Conservation (phyloP, 2,888 invertebrate genomes). For the Dendrolimus houi region DNA sequence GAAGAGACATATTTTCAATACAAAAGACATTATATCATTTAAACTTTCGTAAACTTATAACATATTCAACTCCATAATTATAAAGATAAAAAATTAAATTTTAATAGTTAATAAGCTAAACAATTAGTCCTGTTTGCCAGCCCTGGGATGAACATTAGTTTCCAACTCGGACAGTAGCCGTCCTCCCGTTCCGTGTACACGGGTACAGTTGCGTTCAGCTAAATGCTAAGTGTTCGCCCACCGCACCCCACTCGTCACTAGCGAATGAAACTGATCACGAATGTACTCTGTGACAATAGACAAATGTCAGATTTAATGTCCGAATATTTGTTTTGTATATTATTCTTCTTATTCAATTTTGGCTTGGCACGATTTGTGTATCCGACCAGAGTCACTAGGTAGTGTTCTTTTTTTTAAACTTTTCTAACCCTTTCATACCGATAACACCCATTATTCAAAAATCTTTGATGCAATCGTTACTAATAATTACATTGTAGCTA, state of each 20-base stretch:
- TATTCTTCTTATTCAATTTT: too few species aligned
- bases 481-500: too few species aligned
- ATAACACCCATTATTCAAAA: too few species aligned
- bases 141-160: slow-evolving; percentile 51
- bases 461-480: too few species aligned
- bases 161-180: slow-evolving; percentile 51
- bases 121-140: slow-evolving; percentile 17
- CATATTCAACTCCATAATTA: neutral
- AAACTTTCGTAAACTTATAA: too few species aligned
- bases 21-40: too few species aligned
- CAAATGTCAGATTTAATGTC: neutral
- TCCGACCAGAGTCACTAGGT: too few species aligned
- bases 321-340: neutral
- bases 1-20: too few species aligned
- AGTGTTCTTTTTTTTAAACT: too few species aligned
- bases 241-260: slow-evolving; percentile 16
- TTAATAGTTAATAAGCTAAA: neutral
- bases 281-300: slow-evolving; percentile 11
- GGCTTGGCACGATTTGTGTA: too few species aligned
- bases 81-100: neutral
- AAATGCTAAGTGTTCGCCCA: slow-evolving; percentile 22
- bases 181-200: slow-evolving; percentile 46
- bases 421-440: too few species aligned
- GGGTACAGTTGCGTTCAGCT: slow-evolving; percentile 31
- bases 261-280: slow-evolving; percentile 21